Conservation (phyloP, 2,113 vertebrate genomes). For the Cricetomys ansorgei region DNA sequence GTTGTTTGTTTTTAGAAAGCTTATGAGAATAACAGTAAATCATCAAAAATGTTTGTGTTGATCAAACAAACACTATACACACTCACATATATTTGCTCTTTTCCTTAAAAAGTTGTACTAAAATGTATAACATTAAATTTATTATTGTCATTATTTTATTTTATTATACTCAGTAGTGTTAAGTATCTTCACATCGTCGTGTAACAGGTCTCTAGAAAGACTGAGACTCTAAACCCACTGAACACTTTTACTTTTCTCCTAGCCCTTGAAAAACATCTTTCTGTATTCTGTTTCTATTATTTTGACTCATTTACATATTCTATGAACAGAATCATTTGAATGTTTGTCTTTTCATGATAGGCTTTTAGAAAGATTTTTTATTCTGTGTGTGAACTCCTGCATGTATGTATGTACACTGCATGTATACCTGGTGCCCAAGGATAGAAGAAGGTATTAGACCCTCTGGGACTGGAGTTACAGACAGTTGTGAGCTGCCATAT, state of each 20-base stretch:
- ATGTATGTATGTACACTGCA: background rate
- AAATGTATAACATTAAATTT: background rate
- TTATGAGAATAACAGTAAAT: background rate
- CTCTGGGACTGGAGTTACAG: background rate
- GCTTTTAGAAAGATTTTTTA: background rate
- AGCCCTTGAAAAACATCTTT: background rate
- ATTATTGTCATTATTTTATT: background rate
- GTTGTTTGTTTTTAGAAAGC: background rate
- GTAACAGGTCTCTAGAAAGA: background rate
- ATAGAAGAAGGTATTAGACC: background rate
- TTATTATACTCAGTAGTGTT: background rate
- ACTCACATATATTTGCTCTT: background rate
- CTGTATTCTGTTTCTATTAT: background rate
- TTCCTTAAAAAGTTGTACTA: background rate
- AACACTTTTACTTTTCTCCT: no score
- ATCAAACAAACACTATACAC: background rate
- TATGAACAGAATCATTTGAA: background rate
- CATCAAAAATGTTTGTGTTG: background rate
- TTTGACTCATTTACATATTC: background rate
- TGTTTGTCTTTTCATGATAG: background rate
- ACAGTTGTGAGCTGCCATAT: background rate
- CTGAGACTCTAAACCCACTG: background rate
- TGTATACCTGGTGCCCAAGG: background rate
- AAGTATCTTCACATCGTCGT: background rate
- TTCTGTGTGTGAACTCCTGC: background rate